Conservation (phyloP, 2,888 invertebrate genomes). For the Hirtodrosophila alboralis region DNA sequence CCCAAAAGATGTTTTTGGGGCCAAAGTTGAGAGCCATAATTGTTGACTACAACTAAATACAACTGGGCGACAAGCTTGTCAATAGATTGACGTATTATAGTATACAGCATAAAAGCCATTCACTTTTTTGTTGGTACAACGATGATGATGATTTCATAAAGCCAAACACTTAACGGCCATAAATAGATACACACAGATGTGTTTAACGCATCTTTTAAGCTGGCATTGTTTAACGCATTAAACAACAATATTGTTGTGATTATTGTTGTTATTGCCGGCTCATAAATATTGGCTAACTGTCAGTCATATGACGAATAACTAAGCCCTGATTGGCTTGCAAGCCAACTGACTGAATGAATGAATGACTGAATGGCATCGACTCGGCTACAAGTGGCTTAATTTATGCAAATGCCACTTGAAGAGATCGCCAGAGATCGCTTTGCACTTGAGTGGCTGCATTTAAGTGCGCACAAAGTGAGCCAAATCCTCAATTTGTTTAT, state of each 20-base stretch:
- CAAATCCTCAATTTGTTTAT: conserved; percentile 37
- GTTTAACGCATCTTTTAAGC: conserved; percentile 66
- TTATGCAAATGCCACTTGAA: conserved; percentile 64
- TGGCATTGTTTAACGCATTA: conserved; percentile 47
- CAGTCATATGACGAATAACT: conserved; percentile 57
- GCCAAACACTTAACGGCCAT: conserved; percentile 54
- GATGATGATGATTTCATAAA: conserved; percentile 54
- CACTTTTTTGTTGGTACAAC: conserved; percentile 76
- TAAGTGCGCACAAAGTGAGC: conserved; percentile 55
- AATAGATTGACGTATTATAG: conserved; percentile 49
- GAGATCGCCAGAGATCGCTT: conserved; percentile 43
- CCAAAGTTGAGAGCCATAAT: conserved; percentile 59
- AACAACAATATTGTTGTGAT: conserved; percentile 35
- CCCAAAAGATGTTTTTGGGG: conserved; percentile 63
- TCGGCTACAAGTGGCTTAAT: conserved; percentile 75
- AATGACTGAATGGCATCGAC: conserved; percentile 48
- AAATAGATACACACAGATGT: conserved; percentile 62
- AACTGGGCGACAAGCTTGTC: conserved; percentile 13
- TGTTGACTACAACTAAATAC: conserved; percentile 10
- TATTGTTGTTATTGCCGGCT: conserved; percentile 42
- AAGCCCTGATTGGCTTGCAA: conserved; percentile 66
- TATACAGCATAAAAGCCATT: conserved; percentile 73
- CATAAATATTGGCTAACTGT: conserved; percentile 67
- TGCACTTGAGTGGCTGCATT: conserved; percentile 56
- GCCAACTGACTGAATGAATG: too few species aligned